Evolutionary conservation across 2,888 invertebrate genomes (phyloP).

Genomic region (Mylabris sibirica): DNA sequence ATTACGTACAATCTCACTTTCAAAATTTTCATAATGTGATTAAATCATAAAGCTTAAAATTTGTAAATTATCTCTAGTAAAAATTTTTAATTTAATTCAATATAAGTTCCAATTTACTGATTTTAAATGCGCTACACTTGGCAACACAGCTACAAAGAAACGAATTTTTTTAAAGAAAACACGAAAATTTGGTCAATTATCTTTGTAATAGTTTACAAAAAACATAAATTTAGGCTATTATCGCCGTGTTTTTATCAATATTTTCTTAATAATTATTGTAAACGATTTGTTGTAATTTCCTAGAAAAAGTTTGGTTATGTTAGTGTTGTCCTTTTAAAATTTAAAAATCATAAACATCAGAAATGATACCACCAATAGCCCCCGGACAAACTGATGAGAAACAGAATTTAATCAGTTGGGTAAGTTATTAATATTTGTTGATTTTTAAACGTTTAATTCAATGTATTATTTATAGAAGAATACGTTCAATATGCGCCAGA

Average conservation of each 20-base stretch:
- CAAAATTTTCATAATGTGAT: too few species aligned
- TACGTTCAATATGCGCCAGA: conserved; percentile 73
- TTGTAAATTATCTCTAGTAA: too few species aligned
- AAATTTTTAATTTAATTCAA: too few species aligned
- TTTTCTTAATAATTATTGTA: background rate
- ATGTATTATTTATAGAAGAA: conserved; percentile 59
- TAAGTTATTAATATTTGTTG: conserved; percentile 40
- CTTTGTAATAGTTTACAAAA: background rate
- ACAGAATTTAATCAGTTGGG: conserved; percentile 61
- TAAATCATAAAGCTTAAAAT: too few species aligned
- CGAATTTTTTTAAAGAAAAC: background rate
- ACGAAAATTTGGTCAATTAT: background rate
- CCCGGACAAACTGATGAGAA: conserved; percentile 59
- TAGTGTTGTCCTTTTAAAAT: conserved; percentile 16
- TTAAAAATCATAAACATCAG: conserved; percentile 34
- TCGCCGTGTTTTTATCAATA: background rate
- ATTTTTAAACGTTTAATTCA: background rate
- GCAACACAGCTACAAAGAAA: background rate
- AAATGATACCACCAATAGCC: conserved; percentile 61
- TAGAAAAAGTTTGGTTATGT: conserved; percentile 32
- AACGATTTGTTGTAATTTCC: background rate
- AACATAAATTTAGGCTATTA: background rate
- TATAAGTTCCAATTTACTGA: too few species aligned
- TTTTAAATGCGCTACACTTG: background rate
- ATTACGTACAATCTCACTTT: too few species aligned